These are phyloP conservation scores for Pterostichus niger DNA, from an alignment of 2,888 invertebrate genomes.

Conservation along the genomic window DNA sequence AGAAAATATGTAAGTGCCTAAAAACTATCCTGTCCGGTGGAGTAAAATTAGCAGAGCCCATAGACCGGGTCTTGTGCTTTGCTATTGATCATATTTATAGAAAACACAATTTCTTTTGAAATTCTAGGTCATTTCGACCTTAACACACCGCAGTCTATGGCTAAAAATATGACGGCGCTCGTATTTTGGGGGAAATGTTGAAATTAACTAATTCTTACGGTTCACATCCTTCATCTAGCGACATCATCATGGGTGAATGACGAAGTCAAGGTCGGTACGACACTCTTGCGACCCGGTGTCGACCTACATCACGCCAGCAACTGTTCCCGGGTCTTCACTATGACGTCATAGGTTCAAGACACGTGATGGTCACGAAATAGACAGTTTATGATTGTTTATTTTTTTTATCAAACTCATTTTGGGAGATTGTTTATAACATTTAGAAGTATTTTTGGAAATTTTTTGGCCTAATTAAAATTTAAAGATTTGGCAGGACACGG, in stretches of 20 bases:
- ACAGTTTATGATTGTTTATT: conserved; percentile 3
- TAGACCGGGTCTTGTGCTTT: conserved; percentile 45
- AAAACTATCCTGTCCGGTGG: not conserved
- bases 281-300: not conserved
- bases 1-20: not conserved
- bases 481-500: not conserved
- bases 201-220: conserved; percentile 26
- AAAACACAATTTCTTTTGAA: conserved; percentile 61
- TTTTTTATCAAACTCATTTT: not conserved
- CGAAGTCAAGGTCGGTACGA: conserved; percentile 43
- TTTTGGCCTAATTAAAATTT: not conserved
- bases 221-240: conserved; percentile 48
- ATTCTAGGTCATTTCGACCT: conserved; percentile 62
- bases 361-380: not conserved
- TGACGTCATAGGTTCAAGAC: conserved; percentile 6
- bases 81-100: conserved; percentile 65
- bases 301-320: conserved; percentile 44
- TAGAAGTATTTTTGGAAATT: conserved; percentile 1
- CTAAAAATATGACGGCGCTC: conserved; percentile 30
- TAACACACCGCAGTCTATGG: conserved; percentile 35
- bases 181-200: conserved; percentile 48
- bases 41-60: conserved; percentile 53
- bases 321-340: conserved; percentile 26
- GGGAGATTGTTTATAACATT: not conserved
- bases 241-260: conserved; percentile 49